Base-by-base conservation (phyloP, 2,113 vertebrate genomes). In the Ictidomys tridecemlineatus region DNA sequence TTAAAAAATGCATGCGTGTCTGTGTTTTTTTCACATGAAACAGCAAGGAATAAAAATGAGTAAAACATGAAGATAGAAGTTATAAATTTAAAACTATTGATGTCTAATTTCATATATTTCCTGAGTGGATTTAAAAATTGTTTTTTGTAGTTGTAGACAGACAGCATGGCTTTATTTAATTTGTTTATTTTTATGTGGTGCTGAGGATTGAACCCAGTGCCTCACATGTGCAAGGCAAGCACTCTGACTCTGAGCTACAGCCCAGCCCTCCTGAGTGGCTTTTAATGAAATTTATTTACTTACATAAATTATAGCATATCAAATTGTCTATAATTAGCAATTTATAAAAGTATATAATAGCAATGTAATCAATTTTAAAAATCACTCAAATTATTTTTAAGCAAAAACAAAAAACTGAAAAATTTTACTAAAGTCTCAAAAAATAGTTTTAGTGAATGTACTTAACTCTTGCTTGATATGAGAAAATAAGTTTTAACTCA, bases 311-410 rank as follows among this genome's bases (percentile, higher is more conserved):
- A 48, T 85, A 88, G 69, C 72, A 58, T 16, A 51, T 79, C 26
- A 42, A 94, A 74, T 51, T 86, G 37, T 28, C 45, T 79, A 30
- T 7, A 95, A 85, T 61, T 73, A 84, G 3, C 13, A 79, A 80
- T 65, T 61, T 45, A 58, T 58, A 51, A 69, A 85, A 48, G 83
- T 78, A 63, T 58, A 74, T 63, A 61, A 74, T 61, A 58, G 51
- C 14, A 39, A 24, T 88, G 39, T 61, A 91, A 92, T 76, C 8
- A 77, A 24, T 61, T 45, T 63, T 0, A n/a, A 78, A 89, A 89
- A 73, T 74, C 42, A 84, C 69, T 85, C 48, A 84, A 85, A 24
- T 34, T 82, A 45, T 74, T 94, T 95, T 95, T 92, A 14, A 92
- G 45, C 5, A 42, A 45, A 94, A 86, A 9, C 4, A 82, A 95